A percentile compares a stretch with the other conserved stretches of the same genome.
Conservation (phyloP, 2,888 invertebrate genomes). For the Taphrorychus bicolor region DNA sequence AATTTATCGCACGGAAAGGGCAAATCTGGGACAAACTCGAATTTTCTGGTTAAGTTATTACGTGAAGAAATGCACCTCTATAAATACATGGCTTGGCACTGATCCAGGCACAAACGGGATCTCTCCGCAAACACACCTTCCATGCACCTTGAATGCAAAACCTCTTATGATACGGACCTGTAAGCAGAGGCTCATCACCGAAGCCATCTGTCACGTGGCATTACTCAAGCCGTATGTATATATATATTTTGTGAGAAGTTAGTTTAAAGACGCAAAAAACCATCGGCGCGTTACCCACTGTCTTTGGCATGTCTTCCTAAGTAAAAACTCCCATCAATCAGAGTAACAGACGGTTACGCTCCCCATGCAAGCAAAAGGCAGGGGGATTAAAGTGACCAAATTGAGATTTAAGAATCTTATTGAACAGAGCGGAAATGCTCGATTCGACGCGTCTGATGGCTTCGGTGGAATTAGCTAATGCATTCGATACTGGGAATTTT, state of each 20-base stretch:
- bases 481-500: no score
- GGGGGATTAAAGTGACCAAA: conserved; percentile 54
- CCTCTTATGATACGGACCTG: no score
- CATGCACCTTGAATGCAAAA: no score
- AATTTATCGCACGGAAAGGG: conserved; percentile 32
- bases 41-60: conserved; percentile 41
- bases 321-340: conserved; percentile 47
- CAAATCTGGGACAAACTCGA: conserved; percentile 38
- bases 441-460: conserved; percentile 31
- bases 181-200: no score
- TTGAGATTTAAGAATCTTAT: conserved; percentile 58
- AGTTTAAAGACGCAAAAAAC: conserved; percentile 14
- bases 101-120: conserved; percentile 20
- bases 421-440: conserved; percentile 46
- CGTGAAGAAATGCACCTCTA: conserved; percentile 38
- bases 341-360: conserved; percentile 37
- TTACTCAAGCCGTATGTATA: no score
- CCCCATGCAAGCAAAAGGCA: conserved; percentile 47
- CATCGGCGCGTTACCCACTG: conserved; percentile 18
- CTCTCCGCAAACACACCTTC: not conserved
- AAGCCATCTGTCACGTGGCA: no score
- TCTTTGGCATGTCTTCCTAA: conserved; percentile 27
- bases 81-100: conserved; percentile 34
- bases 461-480: conserved; percentile 12
- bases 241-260: conserved; percentile 9